Base-by-base conservation (phyloP, 1,140 invertebrate genomes). In the Colletes gigas region DNA sequence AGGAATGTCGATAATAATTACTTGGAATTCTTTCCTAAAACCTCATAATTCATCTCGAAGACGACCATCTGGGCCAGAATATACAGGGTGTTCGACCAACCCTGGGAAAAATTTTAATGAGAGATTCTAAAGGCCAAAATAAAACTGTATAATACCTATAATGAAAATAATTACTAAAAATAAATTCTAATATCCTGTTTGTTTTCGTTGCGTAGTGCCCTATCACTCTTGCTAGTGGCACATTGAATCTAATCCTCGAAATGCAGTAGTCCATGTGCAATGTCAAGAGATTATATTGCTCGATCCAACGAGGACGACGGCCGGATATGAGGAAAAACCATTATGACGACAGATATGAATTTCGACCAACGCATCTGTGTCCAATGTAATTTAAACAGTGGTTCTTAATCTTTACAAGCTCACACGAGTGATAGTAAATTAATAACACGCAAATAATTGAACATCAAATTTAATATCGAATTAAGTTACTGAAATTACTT, bases 161-260 rank as follows among this genome's bases (percentile, higher is more conserved):
- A 47, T 8, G 44, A 8, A 47, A 47, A 47, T 8, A 47, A 47
- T 47, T n/a, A n/a, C n/a, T n/a, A 9, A 9, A 47, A 47, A 8
- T 47, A 8, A 47, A 47, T 47, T 47, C 44, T 47, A 8, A 47
- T 47, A 47, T 9, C 44, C 9, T 59, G 69, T 1, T 39, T 10
- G 9, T 57, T 81, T 81, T 69, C 50, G 80, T 74, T 15, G 10
- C 4, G 0, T 57, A 88, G 84, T 79, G 65, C 17, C 83, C 6
- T 59, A 72, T 17, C 67, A 71, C 0, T 57, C 79, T n/a, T 79
- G 83, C 21, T 85, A 68, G 50, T 15, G 55, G 15, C 39, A 5
- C 10, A 14, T 4, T 5, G 2, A 39, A 17, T 8, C 4, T n/a
- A 5, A 4, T n/a, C 0, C 8, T 6, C 17, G 17, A 12, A 55